phyloP scores from a whole-genome alignment of 2,113 vertebrate genomes.

The Hippocampus guttulatus region DNA sequence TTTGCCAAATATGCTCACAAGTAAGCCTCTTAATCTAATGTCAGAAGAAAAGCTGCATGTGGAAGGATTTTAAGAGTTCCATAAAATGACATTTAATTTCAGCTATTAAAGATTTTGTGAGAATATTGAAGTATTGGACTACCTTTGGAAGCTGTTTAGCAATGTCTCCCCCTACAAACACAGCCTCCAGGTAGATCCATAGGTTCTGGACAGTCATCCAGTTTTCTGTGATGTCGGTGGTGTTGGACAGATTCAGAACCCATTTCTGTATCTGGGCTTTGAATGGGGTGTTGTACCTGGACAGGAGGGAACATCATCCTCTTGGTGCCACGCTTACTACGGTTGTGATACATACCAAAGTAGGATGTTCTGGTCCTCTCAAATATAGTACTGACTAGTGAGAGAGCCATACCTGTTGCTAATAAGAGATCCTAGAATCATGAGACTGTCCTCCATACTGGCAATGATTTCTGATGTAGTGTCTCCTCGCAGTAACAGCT shows the following conservation, averaged over 20 bases:
- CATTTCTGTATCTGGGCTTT: constrained; percentile 96
- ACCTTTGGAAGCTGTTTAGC: constrained; percentile 97
- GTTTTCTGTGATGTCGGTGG: constrained; percentile 88
- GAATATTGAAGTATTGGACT: background rate
- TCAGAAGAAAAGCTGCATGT: background rate
- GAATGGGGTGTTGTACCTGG: constrained; percentile 90
- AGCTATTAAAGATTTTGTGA: background rate
- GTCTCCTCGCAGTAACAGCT: constrained; percentile 89
- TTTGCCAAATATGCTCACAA: background rate
- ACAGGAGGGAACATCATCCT: constrained; percentile 13
- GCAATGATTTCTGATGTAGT: constrained; percentile 86
- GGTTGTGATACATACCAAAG: background rate
- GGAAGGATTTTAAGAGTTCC: background rate
- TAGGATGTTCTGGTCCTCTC: too few relatives aligned
- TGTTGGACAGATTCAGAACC: constrained; percentile 90
- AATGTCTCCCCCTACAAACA: constrained; percentile 94
- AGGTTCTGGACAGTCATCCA: constrained; percentile 97
- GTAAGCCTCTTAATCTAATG: background rate
- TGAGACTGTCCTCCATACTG: constrained; percentile 91
- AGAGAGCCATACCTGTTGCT: constrained; percentile 80
- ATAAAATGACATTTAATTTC: constrained; percentile 4
- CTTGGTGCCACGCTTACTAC: background rate
- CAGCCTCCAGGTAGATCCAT: constrained; percentile 96
- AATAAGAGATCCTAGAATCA: constrained; percentile 88
- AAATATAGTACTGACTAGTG: background rate